A percentile compares a stretch with the other conserved stretches of the same genome.
phyloP scores from a whole-genome alignment of 2,797 vertebrate genomes.

The Rachycentron canadum region DNA sequence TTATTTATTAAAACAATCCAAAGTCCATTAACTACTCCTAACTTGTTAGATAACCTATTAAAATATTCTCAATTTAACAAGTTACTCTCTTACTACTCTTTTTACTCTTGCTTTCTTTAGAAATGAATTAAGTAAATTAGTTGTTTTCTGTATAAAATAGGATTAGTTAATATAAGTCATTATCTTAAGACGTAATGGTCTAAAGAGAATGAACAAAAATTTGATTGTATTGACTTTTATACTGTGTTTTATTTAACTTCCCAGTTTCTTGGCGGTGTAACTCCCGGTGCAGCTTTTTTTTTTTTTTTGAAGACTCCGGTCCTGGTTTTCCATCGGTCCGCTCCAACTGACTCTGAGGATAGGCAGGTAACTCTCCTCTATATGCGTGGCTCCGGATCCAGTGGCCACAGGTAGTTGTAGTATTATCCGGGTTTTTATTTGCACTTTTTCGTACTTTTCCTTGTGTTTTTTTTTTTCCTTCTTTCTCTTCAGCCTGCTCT shows the following conservation, averaged over 20 bases:
- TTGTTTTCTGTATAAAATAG: not conserved
- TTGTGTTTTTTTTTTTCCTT: slow-evolving; percentile 40
- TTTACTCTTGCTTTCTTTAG: too few species aligned
- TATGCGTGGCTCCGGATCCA: slow-evolving; percentile 78
- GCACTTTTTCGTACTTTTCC: slow-evolving; percentile 71
- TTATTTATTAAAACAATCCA: not conserved
- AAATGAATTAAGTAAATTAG: not conserved
- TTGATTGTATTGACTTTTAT: not conserved
- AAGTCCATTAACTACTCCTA: not conserved
- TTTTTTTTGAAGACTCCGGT: slow-evolving; percentile 17
- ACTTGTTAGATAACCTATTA: not conserved
- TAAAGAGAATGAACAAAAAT: not conserved
- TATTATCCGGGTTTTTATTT: slow-evolving; percentile 79
- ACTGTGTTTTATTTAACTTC: not conserved
- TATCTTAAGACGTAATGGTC: not conserved
- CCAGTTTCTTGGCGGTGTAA: too few species aligned
- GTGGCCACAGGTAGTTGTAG: slow-evolving; percentile 82
- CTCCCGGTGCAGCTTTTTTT: not conserved
- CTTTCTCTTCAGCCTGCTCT: slow-evolving; percentile 43
- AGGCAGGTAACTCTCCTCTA: slow-evolving; percentile 72
- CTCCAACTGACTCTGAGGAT: not conserved
- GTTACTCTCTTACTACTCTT: too few species aligned
- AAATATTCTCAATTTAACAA: not conserved
- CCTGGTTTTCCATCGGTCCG: slow-evolving; percentile 67
- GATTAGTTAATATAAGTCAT: not conserved